These are phyloP conservation scores for Neodon shergylaensis DNA, from an alignment of 2,113 vertebrate genomes.

Conservation along the genomic window DNA sequence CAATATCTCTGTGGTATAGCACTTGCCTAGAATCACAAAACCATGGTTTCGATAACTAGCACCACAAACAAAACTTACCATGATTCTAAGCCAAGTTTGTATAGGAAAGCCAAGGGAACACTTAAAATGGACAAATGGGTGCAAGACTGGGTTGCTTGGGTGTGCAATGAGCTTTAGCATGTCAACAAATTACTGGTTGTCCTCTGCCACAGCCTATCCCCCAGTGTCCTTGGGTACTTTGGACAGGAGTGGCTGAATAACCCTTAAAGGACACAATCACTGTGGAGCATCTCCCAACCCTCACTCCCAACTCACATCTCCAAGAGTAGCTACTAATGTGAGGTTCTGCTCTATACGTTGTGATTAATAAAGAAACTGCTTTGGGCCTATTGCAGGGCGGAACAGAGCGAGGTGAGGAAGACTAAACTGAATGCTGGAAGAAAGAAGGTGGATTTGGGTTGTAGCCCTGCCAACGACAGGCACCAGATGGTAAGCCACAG, in stretches of 20 bases:
- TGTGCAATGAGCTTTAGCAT: background rate
- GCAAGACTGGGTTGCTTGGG: background rate
- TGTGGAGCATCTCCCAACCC: background rate
- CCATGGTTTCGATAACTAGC: background rate
- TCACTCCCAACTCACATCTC: background rate
- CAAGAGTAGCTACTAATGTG: background rate
- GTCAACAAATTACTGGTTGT: background rate
- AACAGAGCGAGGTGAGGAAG: too few species aligned
- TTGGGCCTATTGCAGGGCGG: too few species aligned
- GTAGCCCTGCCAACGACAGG: too few species aligned
- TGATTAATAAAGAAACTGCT: too few species aligned
- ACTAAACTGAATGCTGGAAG: too few species aligned
- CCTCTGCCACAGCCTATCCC: background rate
- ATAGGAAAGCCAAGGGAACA: background rate
- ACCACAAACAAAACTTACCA: background rate
- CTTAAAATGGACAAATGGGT: background rate
- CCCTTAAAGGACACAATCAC: accelerated
- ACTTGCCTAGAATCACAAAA: background rate
- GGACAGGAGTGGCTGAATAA: background rate
- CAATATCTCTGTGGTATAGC: background rate
- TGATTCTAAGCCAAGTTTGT: background rate
- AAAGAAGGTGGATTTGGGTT: too few species aligned
- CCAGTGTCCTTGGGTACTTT: accelerated
- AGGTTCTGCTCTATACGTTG: too few species aligned
- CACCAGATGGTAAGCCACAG: too few species aligned